Conservation (phyloP, 2,888 invertebrate species). For the Nowickia ferox region DNA sequence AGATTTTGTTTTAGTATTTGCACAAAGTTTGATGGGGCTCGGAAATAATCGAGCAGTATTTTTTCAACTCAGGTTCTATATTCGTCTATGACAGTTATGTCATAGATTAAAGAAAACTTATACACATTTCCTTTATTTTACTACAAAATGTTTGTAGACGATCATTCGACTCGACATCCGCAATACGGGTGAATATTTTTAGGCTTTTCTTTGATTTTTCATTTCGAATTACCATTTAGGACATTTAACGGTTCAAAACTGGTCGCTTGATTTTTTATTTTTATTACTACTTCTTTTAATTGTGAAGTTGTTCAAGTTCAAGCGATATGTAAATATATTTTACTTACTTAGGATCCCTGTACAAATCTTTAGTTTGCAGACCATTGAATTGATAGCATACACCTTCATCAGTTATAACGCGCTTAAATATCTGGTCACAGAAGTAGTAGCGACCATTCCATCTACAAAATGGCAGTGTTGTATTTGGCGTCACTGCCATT, state of each 20-base stretch:
- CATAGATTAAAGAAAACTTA: no score
- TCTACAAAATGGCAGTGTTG: conserved; percentile 79
- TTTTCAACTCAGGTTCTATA: no score
- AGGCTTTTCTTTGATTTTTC: no score
- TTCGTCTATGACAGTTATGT: no score
- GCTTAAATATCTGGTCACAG: conserved; percentile 78
- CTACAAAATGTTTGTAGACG: no score
- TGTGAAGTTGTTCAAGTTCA: not conserved
- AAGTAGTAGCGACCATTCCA: conserved; percentile 82
- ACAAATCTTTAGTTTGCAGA: conserved; percentile 78
- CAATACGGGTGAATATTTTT: no score
- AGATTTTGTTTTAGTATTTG: not conserved
- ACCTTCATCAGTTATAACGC: conserved; percentile 81
- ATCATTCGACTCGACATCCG: no score
- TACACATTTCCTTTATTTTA: no score
- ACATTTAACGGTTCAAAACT: no score
- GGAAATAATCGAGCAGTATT: no score
- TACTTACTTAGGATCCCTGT: conserved; percentile 76
- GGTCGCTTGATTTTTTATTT: not conserved
- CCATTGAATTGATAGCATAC: conserved; percentile 82
- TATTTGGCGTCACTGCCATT: conserved; percentile 78
- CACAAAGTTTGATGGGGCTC: no score
- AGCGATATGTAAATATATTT: not conserved
- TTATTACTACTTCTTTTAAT: not conserved
- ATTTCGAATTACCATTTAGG: no score